Conservation (phyloP, 2,888 invertebrate genomes). For the Sinhomidia bicolor region DNA sequence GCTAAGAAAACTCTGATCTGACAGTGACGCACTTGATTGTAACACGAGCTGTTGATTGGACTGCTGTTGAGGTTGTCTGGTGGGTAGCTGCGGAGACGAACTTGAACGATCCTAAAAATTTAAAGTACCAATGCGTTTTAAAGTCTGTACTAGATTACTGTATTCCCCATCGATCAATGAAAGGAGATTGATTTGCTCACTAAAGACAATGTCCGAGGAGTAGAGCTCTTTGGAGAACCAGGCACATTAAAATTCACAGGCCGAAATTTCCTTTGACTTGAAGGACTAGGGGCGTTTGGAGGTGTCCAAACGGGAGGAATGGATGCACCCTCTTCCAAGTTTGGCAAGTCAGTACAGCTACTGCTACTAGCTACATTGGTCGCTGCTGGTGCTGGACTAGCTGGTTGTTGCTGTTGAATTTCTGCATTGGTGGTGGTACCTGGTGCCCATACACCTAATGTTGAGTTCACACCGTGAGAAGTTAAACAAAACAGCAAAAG, state of each 20-base stretch:
- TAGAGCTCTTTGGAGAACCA: constrained; percentile 84
- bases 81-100: constrained; percentile 74
- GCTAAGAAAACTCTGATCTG: constrained; percentile 60
- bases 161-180: no score
- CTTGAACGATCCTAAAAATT: constrained; percentile 73
- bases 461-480: constrained; percentile 52
- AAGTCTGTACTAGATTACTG: no score
- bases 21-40: constrained; percentile 55
- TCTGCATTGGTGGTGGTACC: constrained; percentile 82
- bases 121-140: not conserved
- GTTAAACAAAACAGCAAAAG: constrained; percentile 52
- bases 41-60: constrained; percentile 33
- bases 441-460: constrained; percentile 86
- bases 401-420: constrained; percentile 39
- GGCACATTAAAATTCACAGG: constrained; percentile 90
- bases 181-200: constrained; percentile 58
- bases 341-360: constrained; percentile 74
- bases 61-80: constrained; percentile 38
- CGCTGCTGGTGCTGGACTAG: constrained; percentile 71
- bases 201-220: constrained; percentile 80
- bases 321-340: constrained; percentile 64
- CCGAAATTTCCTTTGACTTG: constrained; percentile 89
- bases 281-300: constrained; percentile 88
- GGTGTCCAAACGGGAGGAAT: constrained; percentile 91
- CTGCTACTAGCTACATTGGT: constrained; percentile 65